Conservation (phyloP, 2,797 vertebrate genomes). For the Crocidura indochinensis region DNA sequence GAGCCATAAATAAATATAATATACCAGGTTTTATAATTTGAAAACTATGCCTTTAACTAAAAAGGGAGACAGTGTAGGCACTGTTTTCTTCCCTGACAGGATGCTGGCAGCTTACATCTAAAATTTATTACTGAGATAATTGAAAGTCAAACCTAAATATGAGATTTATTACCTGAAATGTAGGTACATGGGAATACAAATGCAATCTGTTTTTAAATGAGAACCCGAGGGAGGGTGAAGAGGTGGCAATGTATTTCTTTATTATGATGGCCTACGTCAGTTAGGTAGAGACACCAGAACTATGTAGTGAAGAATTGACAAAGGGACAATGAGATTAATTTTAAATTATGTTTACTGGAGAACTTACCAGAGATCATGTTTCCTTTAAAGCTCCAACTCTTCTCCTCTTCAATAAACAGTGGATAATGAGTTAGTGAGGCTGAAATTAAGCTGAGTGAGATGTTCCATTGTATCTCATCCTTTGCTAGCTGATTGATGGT, state of each 20-base stretch:
- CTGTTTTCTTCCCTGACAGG: background rate
- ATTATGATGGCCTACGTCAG: background rate
- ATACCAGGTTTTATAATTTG: slow-evolving; percentile 8
- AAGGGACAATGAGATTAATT: background rate
- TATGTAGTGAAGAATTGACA: background rate
- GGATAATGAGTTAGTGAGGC: too few species aligned
- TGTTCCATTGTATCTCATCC: too few species aligned
- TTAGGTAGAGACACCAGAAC: background rate
- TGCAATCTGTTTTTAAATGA: background rate
- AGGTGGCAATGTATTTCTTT: background rate
- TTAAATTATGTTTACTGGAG: too few species aligned
- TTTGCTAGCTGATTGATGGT: too few species aligned
- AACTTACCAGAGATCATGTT: too few species aligned
- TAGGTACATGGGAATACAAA: slow-evolving; percentile 13
- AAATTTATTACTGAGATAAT: slow-evolving; percentile 37
- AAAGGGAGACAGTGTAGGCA: background rate
- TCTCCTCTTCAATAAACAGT: too few species aligned
- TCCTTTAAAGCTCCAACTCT: too few species aligned
- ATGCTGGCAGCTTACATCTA: slow-evolving; percentile 6
- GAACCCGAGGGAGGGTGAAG: too few species aligned
- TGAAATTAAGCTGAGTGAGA: too few species aligned
- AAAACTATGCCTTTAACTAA: slow-evolving; percentile 16
- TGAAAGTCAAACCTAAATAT: slow-evolving; percentile 53
- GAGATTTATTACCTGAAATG: slow-evolving; percentile 16
- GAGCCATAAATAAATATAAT: too few species aligned